Conservation (phyloP, 2,113 vertebrate genomes). For the Pterocles burchelli region DNA sequence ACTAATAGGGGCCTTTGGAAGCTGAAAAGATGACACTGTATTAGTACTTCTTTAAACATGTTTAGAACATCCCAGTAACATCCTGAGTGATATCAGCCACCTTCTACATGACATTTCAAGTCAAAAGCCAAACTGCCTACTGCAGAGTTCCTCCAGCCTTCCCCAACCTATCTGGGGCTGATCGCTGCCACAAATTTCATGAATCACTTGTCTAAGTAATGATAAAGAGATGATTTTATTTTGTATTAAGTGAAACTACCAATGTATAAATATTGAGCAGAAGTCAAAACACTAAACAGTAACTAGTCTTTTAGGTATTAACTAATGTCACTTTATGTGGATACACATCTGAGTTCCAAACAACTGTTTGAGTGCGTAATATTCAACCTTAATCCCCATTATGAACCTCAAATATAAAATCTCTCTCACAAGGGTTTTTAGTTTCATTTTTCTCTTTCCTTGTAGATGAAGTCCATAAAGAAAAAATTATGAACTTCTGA, state of each 20-base stretch:
- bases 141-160: background rate
- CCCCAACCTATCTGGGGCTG: background rate
- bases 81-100: background rate
- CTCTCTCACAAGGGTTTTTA: background rate
- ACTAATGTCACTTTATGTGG: background rate
- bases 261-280: background rate
- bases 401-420: background rate
- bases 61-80: slow-evolving; percentile 19
- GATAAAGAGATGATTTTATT: background rate
- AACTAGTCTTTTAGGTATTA: background rate
- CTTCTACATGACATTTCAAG: background rate
- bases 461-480: background rate
- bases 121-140: background rate
- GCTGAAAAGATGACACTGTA: slow-evolving; percentile 73
- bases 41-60: slow-evolving; percentile 49
- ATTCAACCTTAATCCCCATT: background rate
- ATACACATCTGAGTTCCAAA: background rate
- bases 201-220: background rate
- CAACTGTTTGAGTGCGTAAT: background rate
- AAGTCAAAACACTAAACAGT: background rate
- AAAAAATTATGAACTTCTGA: background rate
- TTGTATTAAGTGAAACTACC: background rate
- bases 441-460: background rate
- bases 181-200: background rate
- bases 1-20: slow-evolving; percentile 96